phyloP scores from a whole-genome alignment of 1,140 invertebrate genomes.

The Pygmarrhopalites habei region DNA sequence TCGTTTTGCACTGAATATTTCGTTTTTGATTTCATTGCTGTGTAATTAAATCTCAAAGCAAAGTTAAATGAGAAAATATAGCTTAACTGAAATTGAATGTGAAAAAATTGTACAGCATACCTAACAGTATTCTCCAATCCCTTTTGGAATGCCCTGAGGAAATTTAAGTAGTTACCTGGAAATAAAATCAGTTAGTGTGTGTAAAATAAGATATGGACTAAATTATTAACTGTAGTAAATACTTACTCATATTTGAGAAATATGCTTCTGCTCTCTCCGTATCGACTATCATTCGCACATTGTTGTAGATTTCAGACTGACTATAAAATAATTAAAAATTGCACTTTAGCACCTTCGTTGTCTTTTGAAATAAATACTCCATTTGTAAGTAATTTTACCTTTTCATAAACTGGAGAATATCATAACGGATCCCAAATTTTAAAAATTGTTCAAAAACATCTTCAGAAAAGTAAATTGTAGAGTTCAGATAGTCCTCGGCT shows the following conservation, averaged over 20 bases:
- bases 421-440: constrained; percentile 20
- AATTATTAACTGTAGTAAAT: background rate
- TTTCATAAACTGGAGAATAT: background rate
- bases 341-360: too few relatives aligned
- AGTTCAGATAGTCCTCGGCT: constrained; percentile 42
- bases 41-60: too few relatives aligned
- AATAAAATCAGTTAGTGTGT: too few relatives aligned
- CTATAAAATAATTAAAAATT: background rate
- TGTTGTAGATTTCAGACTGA: background rate
- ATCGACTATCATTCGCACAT: background rate
- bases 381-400: background rate
- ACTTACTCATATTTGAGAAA: background rate
- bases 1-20: constrained; percentile 38
- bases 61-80: too few relatives aligned
- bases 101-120: too few relatives aligned
- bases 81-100: too few relatives aligned
- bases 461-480: constrained; percentile 41
- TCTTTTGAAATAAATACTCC: too few relatives aligned
- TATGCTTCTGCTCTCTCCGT: background rate
- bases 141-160: background rate
- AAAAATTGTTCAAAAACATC: constrained; percentile 28
- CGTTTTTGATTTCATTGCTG: constrained; percentile 36
- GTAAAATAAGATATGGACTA: too few relatives aligned
- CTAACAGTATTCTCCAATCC: too few relatives aligned
- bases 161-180: background rate